Evolutionary conservation across 2,888 invertebrate species (phyloP).

Genomic region (Resseliella maxima): DNA sequence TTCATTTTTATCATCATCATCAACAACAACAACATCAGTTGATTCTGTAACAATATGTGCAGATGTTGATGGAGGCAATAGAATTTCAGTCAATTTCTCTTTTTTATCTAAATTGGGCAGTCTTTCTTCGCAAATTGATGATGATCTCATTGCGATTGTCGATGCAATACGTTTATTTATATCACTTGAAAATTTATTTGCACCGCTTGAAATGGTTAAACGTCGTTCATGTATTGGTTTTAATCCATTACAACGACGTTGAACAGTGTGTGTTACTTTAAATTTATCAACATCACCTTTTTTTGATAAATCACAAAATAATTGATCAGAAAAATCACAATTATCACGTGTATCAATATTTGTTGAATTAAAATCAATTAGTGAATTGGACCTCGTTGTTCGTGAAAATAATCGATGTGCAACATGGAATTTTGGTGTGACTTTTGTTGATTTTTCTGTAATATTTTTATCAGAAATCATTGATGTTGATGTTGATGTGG

Average conservation of each 20-base stretch:
- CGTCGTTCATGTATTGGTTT: not conserved
- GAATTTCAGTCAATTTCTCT: conserved; percentile 23
- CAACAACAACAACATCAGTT: not conserved
- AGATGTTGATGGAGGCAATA: not conserved
- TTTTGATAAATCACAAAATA: not conserved
- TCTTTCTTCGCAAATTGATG: conserved; percentile 4
- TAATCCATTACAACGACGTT: not conserved
- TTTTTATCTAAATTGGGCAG: not conserved
- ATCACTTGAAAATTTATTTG: not conserved
- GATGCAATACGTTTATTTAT: not conserved
- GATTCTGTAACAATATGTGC: not conserved
- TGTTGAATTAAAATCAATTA: not conserved
- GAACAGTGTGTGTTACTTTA: not conserved
- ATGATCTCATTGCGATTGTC: not conserved
- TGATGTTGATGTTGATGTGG: not conserved
- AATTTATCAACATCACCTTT: not conserved
- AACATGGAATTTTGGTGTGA: not conserved
- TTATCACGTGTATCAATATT: not conserved
- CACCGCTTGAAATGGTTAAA: conserved; percentile 25
- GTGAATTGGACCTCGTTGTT: conserved; percentile 8
- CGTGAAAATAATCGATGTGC: not conserved
- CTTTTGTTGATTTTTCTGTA: not conserved
- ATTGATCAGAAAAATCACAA: conserved; percentile 2
- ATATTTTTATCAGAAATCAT: not conserved
- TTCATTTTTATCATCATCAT: not conserved